Evolutionary conservation across 2,797 vertebrate species (phyloP).

Genomic region (Molossus alvarezi): DNA sequence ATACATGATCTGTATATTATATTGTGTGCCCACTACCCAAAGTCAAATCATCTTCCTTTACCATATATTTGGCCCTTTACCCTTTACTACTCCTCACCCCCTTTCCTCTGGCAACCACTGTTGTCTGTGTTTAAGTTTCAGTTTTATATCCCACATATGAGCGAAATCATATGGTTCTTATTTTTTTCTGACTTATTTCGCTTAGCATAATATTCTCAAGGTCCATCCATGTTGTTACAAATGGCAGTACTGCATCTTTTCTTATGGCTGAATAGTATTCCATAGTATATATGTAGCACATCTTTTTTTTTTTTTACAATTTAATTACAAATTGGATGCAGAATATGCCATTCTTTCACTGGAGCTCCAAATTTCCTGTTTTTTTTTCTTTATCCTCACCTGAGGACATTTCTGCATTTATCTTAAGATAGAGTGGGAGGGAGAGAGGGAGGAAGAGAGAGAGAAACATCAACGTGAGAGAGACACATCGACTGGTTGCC

Average conservation of each 20-base stretch:
- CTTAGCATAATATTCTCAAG: background rate
- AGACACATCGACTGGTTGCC: too few species aligned
- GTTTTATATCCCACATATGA: background rate
- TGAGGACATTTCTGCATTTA: too few species aligned
- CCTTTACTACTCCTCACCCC: background rate
- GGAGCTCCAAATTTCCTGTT: too few species aligned
- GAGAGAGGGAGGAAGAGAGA: too few species aligned
- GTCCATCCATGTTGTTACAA: background rate
- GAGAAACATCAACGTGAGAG: too few species aligned
- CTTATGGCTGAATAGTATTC: background rate
- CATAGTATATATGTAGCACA: background rate
- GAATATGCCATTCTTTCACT: too few species aligned
- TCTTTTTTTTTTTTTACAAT: background rate
- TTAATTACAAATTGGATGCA: too few species aligned
- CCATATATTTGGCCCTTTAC: background rate
- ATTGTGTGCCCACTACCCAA: background rate
- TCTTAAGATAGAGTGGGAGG: too few species aligned
- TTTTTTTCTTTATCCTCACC: too few species aligned
- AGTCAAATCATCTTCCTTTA: background rate
- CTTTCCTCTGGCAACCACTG: background rate
- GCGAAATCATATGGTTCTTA: background rate
- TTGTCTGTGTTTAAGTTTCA: background rate
- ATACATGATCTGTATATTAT: background rate
- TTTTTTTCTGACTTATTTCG: background rate
- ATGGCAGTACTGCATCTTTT: background rate